Conservation (phyloP, 2,888 invertebrate species). For the Ommatoiulus sabulosus region DNA sequence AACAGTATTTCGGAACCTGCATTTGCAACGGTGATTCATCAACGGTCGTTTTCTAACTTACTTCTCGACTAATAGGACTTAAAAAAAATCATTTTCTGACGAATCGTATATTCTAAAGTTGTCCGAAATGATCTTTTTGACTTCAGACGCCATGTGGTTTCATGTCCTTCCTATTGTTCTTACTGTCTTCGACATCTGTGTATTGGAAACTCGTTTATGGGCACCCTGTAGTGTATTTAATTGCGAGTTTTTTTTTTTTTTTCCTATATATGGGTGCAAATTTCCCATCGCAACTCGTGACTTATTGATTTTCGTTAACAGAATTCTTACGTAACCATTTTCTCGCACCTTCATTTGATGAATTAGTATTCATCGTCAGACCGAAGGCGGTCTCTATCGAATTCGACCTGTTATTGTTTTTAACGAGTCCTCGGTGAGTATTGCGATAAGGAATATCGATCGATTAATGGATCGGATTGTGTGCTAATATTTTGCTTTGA, state of each 20-base stretch:
- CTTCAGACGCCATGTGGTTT: background rate
- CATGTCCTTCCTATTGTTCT: background rate
- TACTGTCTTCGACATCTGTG: background rate
- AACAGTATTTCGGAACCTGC: too few species aligned
- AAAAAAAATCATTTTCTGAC: background rate
- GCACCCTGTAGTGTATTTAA: constrained; percentile 2
- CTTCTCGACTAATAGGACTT: background rate
- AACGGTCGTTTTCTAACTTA: too few species aligned
- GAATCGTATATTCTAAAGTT: background rate
- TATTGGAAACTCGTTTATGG: constrained; percentile 6
- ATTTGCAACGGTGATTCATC: too few species aligned
- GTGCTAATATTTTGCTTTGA: constrained; percentile 17
- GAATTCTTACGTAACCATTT: background rate
- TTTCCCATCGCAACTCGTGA: background rate
- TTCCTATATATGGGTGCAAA: background rate
- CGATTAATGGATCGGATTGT: background rate
- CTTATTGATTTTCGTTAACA: background rate
- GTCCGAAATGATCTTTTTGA: background rate
- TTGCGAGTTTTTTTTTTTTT: background rate
- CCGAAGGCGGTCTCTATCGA: background rate
- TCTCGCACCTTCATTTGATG: background rate
- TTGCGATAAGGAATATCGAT: constrained; percentile 15
- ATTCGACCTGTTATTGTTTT: constrained; percentile 2
- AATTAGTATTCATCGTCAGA: background rate
- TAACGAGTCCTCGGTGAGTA: constrained; percentile 28